Percentiles rank a stretch among this genome's conserved stretches.
Conservation (phyloP, 1,140 invertebrate species). For the Linepithema humile region DNA sequence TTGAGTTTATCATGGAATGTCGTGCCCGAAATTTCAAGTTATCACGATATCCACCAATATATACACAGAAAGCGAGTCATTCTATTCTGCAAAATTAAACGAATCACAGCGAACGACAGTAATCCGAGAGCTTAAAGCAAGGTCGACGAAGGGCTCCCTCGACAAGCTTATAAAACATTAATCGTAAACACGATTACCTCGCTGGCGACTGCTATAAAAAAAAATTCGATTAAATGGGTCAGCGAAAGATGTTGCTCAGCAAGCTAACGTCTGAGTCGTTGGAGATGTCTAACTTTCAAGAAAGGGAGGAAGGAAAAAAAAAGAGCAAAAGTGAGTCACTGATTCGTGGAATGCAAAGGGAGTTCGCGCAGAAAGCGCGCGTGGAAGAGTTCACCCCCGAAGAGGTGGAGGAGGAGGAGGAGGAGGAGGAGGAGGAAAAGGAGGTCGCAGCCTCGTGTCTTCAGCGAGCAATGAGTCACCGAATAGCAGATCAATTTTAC, state of each 20-base stretch:
- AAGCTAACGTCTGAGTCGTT: background rate
- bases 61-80: too few species aligned
- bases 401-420: background rate
- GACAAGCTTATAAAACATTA: background rate
- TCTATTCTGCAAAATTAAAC: too few species aligned
- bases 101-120: too few species aligned
- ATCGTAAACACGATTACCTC: background rate
- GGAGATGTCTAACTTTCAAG: conserved; percentile 3
- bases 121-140: background rate
- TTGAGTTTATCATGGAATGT: too few species aligned
- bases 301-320: conserved; percentile 3
- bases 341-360: conserved; percentile 59
- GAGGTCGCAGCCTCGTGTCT: conserved; percentile 40
- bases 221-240: too few species aligned
- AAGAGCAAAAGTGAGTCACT: conserved; percentile 59
- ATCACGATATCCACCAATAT: too few species aligned
- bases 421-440: background rate
- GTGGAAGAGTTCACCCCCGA: conserved; percentile 60
- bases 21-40: too few species aligned
- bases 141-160: background rate
- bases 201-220: background rate
- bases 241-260: background rate
- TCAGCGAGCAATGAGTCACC: conserved; percentile 64
- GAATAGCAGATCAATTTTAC: conserved; percentile 60
- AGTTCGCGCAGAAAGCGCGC: conserved; percentile 36